Base-by-base conservation (phyloP, 2,113 vertebrate genomes). In the Anolis sagrei region DNA sequence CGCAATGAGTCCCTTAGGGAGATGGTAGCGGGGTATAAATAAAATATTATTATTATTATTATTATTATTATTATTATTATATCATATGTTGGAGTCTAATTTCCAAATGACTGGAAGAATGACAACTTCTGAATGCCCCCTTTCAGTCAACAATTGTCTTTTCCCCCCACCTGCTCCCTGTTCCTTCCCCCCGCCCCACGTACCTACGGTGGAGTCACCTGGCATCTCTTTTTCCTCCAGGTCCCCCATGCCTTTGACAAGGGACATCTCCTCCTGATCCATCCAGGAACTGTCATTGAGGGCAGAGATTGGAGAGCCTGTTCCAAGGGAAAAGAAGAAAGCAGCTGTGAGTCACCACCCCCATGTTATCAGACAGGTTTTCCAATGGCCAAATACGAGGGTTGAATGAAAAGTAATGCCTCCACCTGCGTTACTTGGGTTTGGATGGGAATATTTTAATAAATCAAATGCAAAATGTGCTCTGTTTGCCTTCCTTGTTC, bases 241-340 rank as follows among this genome's bases (percentile, higher is more conserved):
- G 78, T 93, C 92, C 16, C 95, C 95, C 0, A 85, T 95, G 87
- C 91, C 91, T 74, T 95, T 94, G 29, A 93, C 90, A 79, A 96
- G 93, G 23, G 95, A 86, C 76, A 93, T 87, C 0, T 95, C 94
- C 23, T 96, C 96, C 0, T 96, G 95, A 90, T 96, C 96, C 84
- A 91, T 89, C 94, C 96, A 96, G 0, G 96, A 95, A 73, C 90
- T 86, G 68, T 96, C 96, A 16, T 95, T 93, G 0, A 95, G 95
- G 79, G 96, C 94, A 6, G 95, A 95, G 54, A 95, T 93, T 0
- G 93, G 95, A 48, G 96, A 93, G 7, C 94, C 96, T 19, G 95
- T 3, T 9, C 73, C 73, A 62, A 5, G 66, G 79, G 81, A 86
- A 64, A 18, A 80, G 86, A 88, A 39, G 6, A 27, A 29, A 64